Base-by-base conservation (phyloP, 2,113 vertebrate genomes). In the Gasterosteus nipponicus region DNA sequence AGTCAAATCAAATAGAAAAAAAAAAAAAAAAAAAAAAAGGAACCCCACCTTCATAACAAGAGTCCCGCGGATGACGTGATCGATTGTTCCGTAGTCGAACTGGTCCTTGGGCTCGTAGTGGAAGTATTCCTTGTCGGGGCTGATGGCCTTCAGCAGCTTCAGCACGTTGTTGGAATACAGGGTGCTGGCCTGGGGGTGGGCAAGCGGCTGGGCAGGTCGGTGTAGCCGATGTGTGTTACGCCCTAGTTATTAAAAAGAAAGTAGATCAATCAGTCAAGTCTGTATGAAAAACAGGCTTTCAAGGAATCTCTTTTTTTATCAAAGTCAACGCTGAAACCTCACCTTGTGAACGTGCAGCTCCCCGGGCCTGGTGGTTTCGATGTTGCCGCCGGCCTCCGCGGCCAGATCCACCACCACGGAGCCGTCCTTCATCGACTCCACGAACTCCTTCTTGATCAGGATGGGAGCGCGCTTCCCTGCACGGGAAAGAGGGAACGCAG, bases 141-240 rank as follows among this genome's bases (percentile, higher is more conserved):
- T 96, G 85, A 95, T 92, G 84, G 87, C 93, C 91, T 96, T 96
- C 92, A 96, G 96, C 90, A 95, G 92, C 84, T 96, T 96, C 91
- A 98, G 93, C 60, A 97, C 84, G 86, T 94, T 95, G 90, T 91
- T 96, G 38, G 95, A 97, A 86, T 96, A 96, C 78, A 96, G 91
- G 69, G 94, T 94, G 94, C 95, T 96, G 89, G 96, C 94, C 87
- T 94, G 95, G 72, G 94, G 72, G 94, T 93, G 77, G 96, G 90
- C 95, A 96, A 93, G 87, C 92, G 93, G 70, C 94, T 97, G 87
- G 96, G 96, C 91, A 97, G 93, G 85, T 95, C 89, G 3, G 92
- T 92, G 89, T 92, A 95, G 81, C 95, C 94, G 59, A 95, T 78
- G 81, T 95, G 94, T 16, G 96, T 96, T 90, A 96, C 95, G 66